Conservation (phyloP, 2,888 invertebrate genomes). For the Eumacrocentrus americanus region DNA sequence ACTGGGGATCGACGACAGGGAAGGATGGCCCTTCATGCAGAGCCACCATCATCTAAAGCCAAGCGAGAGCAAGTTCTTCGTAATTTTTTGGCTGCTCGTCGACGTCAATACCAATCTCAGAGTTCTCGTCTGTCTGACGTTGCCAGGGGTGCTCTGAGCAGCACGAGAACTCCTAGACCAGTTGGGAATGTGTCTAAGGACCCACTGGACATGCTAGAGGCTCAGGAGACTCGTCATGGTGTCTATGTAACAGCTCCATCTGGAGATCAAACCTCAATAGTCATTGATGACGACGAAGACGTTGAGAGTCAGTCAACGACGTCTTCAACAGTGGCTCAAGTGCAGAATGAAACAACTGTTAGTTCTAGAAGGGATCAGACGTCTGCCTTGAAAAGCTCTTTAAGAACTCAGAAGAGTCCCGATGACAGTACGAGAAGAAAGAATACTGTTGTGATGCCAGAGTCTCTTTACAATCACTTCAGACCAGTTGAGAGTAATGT, state of each 20-base stretch:
- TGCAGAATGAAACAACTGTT: neutral
- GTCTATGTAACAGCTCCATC: constrained; percentile 45
- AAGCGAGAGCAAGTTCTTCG: constrained; percentile 53
- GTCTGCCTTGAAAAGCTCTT: neutral
- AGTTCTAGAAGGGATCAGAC: constrained; percentile 10
- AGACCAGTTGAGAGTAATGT: constrained; percentile 69
- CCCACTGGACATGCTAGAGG: constrained; percentile 45
- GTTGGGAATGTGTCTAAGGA: constrained; percentile 30
- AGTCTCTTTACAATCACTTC: constrained; percentile 71
- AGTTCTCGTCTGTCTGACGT: constrained; percentile 49
- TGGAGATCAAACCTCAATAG: constrained; percentile 28
- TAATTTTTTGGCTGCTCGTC: constrained; percentile 66
- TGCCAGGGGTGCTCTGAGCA: constrained; percentile 32
- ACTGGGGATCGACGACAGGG: constrained; percentile 46
- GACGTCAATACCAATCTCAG: constrained; percentile 67
- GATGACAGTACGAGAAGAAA: constrained; percentile 62
- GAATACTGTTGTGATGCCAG: constrained; percentile 67
- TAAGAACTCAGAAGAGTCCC: constrained; percentile 48
- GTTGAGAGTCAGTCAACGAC: constrained; percentile 6
- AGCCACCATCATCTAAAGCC: constrained; percentile 48
- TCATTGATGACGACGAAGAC: constrained; percentile 27
- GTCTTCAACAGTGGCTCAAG: neutral
- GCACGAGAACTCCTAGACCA: constrained; percentile 32
- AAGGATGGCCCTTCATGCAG: constrained; percentile 46
- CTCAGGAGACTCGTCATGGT: constrained; percentile 50